Base-by-base conservation (phyloP, 2,797 vertebrate species). In the Phrynocephalus guinanensis region DNA sequence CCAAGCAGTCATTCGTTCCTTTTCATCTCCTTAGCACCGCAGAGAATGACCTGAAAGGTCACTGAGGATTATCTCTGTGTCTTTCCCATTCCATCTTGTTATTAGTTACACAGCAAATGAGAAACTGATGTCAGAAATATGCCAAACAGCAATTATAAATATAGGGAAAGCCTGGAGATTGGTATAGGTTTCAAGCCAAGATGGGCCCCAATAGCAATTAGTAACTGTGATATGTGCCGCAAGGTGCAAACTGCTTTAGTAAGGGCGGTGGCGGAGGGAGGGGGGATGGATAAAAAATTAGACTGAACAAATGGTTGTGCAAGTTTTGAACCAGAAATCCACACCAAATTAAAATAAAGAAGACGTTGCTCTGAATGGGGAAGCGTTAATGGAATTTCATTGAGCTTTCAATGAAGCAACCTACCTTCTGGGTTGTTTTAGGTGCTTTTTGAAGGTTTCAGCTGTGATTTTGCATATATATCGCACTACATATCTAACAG, bases 1-100 rank as follows among this genome's bases (percentile, higher is more conserved):
- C 85, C 86, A 83, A 93, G 92, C 90, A 81, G 71, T 90, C 92
- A 79, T 87, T 94, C 90, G 90, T 92, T 94, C 94, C 90, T 93
- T 94, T 93, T 95, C 91, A 93, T 95, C 93, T 95, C 92, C 90
- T 92, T 73, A 91, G 84, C 84, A 89, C 91, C 93, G 88, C 50
- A 83, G 52, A 85, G 85, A 18, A 76, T 95, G 95, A 95, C 94
- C 93, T 73, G 78, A 89, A 86, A 88, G 91, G 86, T 92, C 86
- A 87, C 66, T 20, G 26, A 78, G 89, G 85, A 90, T 92, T 93
- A 90, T 93, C 91, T 88, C 85, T 70, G 1, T 81, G 89, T 90
- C 86, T 95, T 93, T 92, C 91, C 79, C 68, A 44, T 92, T 92
- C 91, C 85, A 91, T 89, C 66, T 90, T 86, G 2, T 93, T 93